phyloP scores from a whole-genome alignment of 2,888 invertebrate species.

The Trypoxylon attenuatum region DNA sequence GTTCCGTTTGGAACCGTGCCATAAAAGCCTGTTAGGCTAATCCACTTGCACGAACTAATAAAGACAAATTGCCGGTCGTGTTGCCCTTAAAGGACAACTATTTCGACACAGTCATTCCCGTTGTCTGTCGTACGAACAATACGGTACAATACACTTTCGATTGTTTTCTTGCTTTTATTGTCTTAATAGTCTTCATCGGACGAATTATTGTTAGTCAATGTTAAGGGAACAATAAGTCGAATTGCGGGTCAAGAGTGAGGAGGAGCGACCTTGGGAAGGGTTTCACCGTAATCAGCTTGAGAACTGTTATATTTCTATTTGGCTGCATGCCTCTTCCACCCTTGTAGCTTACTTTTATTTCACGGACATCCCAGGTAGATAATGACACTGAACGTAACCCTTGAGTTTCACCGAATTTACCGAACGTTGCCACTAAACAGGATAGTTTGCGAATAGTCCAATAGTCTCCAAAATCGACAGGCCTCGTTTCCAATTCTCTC shows the following conservation, averaged over 20 bases:
- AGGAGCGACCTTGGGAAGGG: conserved; percentile 7
- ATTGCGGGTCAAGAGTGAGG: conserved; percentile 22
- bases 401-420: too few relatives aligned
- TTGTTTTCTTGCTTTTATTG: conserved; percentile 20
- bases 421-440: too few relatives aligned
- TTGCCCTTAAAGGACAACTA: too few relatives aligned
- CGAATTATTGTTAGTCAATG: conserved; percentile 6
- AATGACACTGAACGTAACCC: too few relatives aligned
- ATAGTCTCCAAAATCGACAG: too few relatives aligned
- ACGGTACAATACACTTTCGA: not conserved
- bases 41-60: conserved; percentile 16
- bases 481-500: too few relatives aligned
- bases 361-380: too few relatives aligned
- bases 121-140: conserved; percentile 1
- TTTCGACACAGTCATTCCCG: conserved; percentile 7
- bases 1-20: too few relatives aligned
- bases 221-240: not conserved
- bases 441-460: not conserved
- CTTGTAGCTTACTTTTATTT: not conserved
- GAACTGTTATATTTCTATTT: conserved; percentile 11
- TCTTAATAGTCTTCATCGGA: conserved; percentile 20
- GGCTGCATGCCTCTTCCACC: too few relatives aligned
- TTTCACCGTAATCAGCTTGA: conserved; percentile 12
- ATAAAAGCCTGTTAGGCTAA: conserved; percentile 11
- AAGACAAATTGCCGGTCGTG: conserved; percentile 14